phyloP scores from a whole-genome alignment of 2,113 vertebrate genomes.

The Lontra canadensis region DNA sequence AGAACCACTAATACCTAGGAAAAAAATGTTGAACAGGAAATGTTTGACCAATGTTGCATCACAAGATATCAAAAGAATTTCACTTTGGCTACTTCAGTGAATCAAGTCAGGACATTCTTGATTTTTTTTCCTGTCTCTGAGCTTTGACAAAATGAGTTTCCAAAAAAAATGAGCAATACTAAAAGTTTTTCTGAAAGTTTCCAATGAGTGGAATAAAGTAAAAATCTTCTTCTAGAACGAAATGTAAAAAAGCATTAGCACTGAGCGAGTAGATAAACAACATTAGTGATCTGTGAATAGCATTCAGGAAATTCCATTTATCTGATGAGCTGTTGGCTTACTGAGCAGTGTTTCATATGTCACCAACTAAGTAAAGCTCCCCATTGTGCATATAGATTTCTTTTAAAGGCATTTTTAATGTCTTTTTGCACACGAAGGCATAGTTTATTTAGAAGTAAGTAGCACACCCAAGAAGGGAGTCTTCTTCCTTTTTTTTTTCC shows the following conservation, averaged over 20 bases:
- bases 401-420: constrained; percentile 71
- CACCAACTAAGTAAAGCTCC: constrained; percentile 76
- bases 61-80: constrained; percentile 85
- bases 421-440: constrained; percentile 42
- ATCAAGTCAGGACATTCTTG: constrained; percentile 63
- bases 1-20: constrained; percentile 72
- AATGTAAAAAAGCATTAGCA: constrained; percentile 55
- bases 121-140: constrained; percentile 39
- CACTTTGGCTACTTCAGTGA: constrained; percentile 78
- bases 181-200: constrained; percentile 42
- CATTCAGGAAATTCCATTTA: constrained; percentile 87
- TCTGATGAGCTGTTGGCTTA: constrained; percentile 87
- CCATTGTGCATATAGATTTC: constrained; percentile 67
- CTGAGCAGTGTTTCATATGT: constrained; percentile 81
- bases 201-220: constrained; percentile 52
- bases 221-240: constrained; percentile 59
- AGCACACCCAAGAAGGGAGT: constrained; percentile 55
- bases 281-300: constrained; percentile 71
- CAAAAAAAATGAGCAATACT: not conserved
- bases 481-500: not conserved
- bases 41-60: constrained; percentile 84
- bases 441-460: not conserved
- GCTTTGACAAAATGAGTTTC: not conserved
- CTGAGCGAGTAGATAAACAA: constrained; percentile 82
- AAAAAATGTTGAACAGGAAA: constrained; percentile 83